Evolutionary conservation across 2,113 vertebrate genomes (phyloP), one percentile per base, ranked within the genome.

Genomic region (Podilymbus podiceps): DNA sequence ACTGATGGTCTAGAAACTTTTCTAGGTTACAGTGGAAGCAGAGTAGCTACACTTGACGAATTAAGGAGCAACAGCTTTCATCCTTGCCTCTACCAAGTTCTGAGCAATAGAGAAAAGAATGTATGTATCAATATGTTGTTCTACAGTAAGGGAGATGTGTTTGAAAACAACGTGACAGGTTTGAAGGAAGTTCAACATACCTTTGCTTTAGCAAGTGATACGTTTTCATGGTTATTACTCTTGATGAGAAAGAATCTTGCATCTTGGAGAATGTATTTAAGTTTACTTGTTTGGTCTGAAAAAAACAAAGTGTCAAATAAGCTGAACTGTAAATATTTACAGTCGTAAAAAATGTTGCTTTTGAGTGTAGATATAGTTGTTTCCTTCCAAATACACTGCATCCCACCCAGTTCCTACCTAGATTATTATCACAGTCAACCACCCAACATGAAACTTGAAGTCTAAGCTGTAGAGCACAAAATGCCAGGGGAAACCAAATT

Each of bases 151-250:
- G 5, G 18, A 11, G 3, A 4, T 28, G 12, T 15, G 15, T 44
- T 33, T 67, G 31, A 38, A 86, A 86, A 83, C 12, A 22, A 78
- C 60, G 22, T 3, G 24, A 76, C 40, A 24, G 33, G 42, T 67
- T 19, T 42, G 23, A 93, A 90, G 33, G 60, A 68, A 93, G 60
- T 62, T 83, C 76, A 76, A 92, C 78, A 59, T 97, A 99, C 99
- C 99, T 99, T 99, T 44, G 99, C 99, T 98, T 99, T 99, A 80
- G 99, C 99, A 97, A 99, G 98, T 0, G 99, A 99, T 9, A 99
- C 99, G 12, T 99, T 99, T 96, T 99, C 99, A 88, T 99, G 99
- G 97, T 99, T 99, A 98, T 99, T 99, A 98, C 99, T 99, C 97
- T 99, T 99, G 89, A 99, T 99, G 74, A 99, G 99, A 97, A 99